Conservation (phyloP, 2,113 vertebrate species). For the Chascanopsetta lugubris region DNA sequence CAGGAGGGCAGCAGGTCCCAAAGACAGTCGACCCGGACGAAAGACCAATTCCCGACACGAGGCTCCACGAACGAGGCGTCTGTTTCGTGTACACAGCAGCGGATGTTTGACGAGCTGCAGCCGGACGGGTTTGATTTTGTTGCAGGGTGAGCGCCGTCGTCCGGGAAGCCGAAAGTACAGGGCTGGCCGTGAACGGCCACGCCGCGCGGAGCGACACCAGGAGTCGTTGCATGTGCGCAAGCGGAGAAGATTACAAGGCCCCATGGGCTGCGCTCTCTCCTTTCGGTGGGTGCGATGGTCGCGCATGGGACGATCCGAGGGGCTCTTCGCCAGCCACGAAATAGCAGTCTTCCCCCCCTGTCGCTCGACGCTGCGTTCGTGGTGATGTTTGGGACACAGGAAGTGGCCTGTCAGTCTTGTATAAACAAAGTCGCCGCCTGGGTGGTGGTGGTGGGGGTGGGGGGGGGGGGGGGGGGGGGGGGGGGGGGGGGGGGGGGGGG, state of each 20-base stretch:
- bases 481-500: too few species aligned
- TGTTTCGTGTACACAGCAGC: conserved; percentile 33
- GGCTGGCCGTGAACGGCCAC: conserved; percentile 40
- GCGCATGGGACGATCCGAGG: too few species aligned
- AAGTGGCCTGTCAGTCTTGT: conserved; percentile 72
- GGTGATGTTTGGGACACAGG: conserved; percentile 68
- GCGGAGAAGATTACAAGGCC: background rate
- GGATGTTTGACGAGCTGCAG: conserved; percentile 52
- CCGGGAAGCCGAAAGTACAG: conserved; percentile 39
- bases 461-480: too few species aligned
- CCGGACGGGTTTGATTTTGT: conserved; percentile 24
- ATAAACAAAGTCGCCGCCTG: conserved; percentile 72
- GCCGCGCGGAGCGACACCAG: conserved; percentile 9
- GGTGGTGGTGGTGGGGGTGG: too few species aligned
- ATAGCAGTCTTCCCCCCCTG: background rate
- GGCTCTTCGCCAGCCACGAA: too few species aligned
- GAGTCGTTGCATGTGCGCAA: conserved; percentile 16
- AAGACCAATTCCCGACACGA: too few species aligned
- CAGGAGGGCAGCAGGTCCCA: too few species aligned
- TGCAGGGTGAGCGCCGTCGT: conserved; percentile 32
- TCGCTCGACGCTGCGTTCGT: conserved; percentile 15
- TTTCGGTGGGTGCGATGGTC: conserved; percentile 24
- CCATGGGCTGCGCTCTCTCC: conserved; percentile 26
- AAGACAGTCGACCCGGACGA: too few species aligned
- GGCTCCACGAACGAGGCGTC: conserved; percentile 3